Evolutionary conservation across 2,888 invertebrate genomes (phyloP).

Genomic region (Drosophila lutescens): DNA sequence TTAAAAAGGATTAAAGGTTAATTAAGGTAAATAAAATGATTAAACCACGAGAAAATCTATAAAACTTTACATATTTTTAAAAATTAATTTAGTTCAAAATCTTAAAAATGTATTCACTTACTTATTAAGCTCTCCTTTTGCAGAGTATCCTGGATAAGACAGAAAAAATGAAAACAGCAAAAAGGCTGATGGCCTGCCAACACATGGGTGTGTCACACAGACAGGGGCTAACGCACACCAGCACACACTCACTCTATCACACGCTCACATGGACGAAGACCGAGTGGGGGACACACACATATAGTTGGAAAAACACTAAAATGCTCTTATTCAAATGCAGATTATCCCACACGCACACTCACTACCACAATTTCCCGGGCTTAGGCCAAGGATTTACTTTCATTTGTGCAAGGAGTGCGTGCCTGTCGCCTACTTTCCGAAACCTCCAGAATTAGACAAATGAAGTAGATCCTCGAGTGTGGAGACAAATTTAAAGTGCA

Average conservation of each 20-base stretch:
- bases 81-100: no score
- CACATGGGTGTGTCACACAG: slow-evolving; percentile 59
- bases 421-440: slow-evolving; percentile 34
- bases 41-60: no score
- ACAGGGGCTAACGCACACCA: slow-evolving; percentile 11
- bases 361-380: slow-evolving; percentile 54
- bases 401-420: slow-evolving; percentile 66
- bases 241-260: slow-evolving; percentile 2
- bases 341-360: slow-evolving; percentile 61
- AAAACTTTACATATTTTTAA: no score
- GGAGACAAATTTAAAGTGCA: slow-evolving; percentile 51
- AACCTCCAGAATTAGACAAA: slow-evolving; percentile 72
- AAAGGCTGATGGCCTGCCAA: slow-evolving; percentile 68
- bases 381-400: slow-evolving; percentile 76
- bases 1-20: no score
- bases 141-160: slow-evolving; percentile 26
- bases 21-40: no score
- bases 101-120: no score
- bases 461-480: slow-evolving; percentile 75
- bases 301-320: slow-evolving; percentile 73
- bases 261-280: slow-evolving; percentile 13
- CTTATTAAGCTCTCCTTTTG: not conserved
- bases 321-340: slow-evolving; percentile 80
- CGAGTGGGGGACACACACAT: slow-evolving; percentile 36
- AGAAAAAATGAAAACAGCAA: slow-evolving; percentile 54